Conservation (phyloP, 2,113 vertebrate species). For the Oreochromis tanganicae region DNA sequence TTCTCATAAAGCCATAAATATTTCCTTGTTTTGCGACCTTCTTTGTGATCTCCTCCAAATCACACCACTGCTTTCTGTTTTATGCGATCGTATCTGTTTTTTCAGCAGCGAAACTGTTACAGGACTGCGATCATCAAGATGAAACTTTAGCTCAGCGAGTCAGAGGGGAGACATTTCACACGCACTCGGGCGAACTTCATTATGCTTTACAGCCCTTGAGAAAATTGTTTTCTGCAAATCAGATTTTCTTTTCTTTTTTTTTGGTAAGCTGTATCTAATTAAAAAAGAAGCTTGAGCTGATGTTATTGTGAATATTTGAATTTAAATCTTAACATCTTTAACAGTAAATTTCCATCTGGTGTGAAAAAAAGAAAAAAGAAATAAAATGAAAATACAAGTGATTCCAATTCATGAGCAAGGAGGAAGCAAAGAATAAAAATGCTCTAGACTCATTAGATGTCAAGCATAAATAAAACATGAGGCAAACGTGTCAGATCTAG, state of each 20-base stretch:
- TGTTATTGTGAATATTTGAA: not conserved
- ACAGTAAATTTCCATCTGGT: not conserved
- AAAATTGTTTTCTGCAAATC: conserved; percentile 22
- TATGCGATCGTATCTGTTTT: not conserved
- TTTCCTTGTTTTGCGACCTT: conserved; percentile 19
- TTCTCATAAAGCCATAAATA: not conserved
- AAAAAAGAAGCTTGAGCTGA: not conserved
- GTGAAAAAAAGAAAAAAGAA: not conserved
- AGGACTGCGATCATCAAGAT: not conserved
- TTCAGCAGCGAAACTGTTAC: not conserved
- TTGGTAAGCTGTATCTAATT: not conserved
- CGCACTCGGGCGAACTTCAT: not conserved
- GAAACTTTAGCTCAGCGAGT: conserved; percentile 18
- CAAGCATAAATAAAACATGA: not conserved
- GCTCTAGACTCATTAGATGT: not conserved
- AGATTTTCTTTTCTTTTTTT: not conserved
- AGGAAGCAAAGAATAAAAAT: not conserved
- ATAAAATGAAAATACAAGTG: not conserved
- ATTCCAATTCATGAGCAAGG: not conserved
- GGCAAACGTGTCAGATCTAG: not conserved
- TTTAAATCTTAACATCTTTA: not conserved
- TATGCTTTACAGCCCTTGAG: conserved; percentile 14
- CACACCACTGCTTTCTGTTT: not conserved
- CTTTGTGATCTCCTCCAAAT: not conserved
- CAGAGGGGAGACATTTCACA: conserved; percentile 26